Evolutionary conservation across 2,113 vertebrate genomes (phyloP).

Genomic region (Pedetes capensis): DNA sequence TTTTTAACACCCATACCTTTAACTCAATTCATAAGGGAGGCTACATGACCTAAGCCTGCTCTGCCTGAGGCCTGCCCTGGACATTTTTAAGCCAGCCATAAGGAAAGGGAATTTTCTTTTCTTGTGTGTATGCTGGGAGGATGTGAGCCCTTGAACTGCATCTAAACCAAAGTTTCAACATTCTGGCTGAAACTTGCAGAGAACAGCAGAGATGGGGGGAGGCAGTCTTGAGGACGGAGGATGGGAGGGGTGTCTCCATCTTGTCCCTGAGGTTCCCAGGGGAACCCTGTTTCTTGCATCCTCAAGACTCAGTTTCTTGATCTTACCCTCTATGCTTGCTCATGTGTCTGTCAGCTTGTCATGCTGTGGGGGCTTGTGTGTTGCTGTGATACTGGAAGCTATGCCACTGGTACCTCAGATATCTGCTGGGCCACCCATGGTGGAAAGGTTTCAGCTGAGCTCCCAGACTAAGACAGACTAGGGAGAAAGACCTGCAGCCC

Average conservation of each 20-base stretch:
- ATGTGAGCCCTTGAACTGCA: background rate
- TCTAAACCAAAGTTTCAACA: background rate
- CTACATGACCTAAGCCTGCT: background rate
- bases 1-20: background rate
- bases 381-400: too few species aligned
- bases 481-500: too few species aligned
- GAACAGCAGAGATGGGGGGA: background rate
- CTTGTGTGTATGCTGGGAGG: background rate
- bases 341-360: too few species aligned
- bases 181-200: background rate
- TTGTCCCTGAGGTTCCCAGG: background rate
- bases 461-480: too few species aligned
- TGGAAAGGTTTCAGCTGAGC: too few species aligned
- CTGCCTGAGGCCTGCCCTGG: background rate
- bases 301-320: background rate
- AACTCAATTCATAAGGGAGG: background rate
- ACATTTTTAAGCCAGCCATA: background rate
- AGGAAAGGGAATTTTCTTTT: background rate
- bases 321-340: background rate
- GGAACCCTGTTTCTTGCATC: conserved; percentile 2
- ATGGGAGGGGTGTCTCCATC: background rate
- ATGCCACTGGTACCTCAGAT: too few species aligned
- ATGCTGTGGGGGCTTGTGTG: too few species aligned
- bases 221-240: background rate
- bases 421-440: too few species aligned